Evolutionary conservation across 2,113 vertebrate genomes (phyloP), one percentile per base, ranked within the genome.

Genomic region (Pteruthius melanotis): DNA sequence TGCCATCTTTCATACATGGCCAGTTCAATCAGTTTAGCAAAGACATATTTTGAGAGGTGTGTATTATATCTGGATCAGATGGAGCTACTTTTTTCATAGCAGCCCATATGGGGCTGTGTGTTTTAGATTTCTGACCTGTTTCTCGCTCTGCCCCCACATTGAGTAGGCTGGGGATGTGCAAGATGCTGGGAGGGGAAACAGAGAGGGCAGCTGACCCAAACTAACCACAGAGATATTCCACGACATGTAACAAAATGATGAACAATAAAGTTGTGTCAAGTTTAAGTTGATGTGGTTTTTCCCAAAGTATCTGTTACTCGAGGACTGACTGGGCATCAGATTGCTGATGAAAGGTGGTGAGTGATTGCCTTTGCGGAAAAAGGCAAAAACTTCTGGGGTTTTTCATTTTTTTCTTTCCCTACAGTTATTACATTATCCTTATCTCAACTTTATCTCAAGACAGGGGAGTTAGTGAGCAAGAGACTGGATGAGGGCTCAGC

Each of bases 361-460:
- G 10, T 30, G 11, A 61, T 17, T 60, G 11, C 6, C 28, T 87
- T 50, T 57, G 10, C 31, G n/a, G n/a, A n/a, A n/a, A n/a, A n/a
- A n/a, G n/a, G n/a, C n/a, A n/a, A 47, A 20, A 27, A 19, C 27
- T 50, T 60, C 3, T 3, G 11, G 7, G 0, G 0, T 65, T 65
- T 53, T 42, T 27, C 0, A 10, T 28, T 53, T 39, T 27, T 42
- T 8, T 49, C 10, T 75, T 80, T 42, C 6, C 42, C 21, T 83
- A 74, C 20, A 22, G 3, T 79, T 75, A 52, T 56, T 75, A 54
- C 50, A 45, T 11, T 70, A 24, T 54, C 54, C 59, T 81, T 54
- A 61, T 52, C 20, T 72, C 31, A 83, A 40, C 42, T 87, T 60
- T n/a, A 35, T 83, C 15, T 66, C 59, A 65, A 9, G 54, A 20